Percentiles rank a stretch among this genome's conserved stretches.
Conservation (phyloP, 2,113 vertebrate genomes). For the Saimiri boliviensis region DNA sequence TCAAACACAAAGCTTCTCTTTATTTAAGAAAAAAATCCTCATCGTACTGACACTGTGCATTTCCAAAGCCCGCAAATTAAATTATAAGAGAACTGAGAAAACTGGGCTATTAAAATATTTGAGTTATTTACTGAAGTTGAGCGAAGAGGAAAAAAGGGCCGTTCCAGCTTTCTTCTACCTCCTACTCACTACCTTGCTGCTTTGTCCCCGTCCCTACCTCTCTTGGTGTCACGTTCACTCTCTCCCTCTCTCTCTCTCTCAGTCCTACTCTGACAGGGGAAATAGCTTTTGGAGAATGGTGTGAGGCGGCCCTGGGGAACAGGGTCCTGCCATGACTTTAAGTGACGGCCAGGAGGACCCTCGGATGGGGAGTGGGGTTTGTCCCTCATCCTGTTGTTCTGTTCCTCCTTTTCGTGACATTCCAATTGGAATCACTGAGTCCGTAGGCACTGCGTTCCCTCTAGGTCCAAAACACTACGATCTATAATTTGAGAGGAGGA, state of each 20-base stretch:
- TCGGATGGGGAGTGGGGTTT: not conserved
- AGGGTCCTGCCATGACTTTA: not conserved
- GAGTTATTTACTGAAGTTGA: conserved; percentile 16
- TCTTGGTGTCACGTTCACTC: not conserved
- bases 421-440: not conserved
- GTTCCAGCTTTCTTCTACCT: not conserved
- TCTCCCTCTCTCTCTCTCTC: not conserved
- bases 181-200: too few relatives aligned
- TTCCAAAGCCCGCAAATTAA: conserved; percentile 53
- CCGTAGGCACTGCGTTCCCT: not conserved
- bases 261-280: not conserved
- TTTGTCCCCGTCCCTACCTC: not conserved
- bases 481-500: not conserved
- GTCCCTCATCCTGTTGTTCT: too few relatives aligned
- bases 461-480: not conserved
- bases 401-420: not conserved
- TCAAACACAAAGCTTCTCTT: conserved; percentile 32
- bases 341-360: not conserved
- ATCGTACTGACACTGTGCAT: conserved; percentile 24
- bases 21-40: not conserved
- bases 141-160: not conserved
- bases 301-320: not conserved
- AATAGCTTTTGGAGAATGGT: not conserved
- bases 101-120: conserved; percentile 30
- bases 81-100: conserved; percentile 44